Conservation (phyloP, 1,140 invertebrate species). For the Leguminivora glycinivorella region DNA sequence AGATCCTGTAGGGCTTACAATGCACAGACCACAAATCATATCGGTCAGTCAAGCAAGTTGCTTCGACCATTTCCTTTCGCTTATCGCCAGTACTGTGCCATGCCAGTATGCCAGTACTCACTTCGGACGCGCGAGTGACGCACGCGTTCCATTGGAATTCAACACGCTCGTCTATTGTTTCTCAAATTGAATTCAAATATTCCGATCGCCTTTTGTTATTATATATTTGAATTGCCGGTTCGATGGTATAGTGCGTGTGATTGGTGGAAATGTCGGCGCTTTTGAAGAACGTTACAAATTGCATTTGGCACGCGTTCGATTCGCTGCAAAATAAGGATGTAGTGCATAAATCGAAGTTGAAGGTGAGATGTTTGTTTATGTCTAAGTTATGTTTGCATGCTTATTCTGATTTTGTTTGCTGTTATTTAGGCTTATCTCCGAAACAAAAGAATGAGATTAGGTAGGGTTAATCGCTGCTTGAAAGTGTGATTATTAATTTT, state of each 20-base stretch:
- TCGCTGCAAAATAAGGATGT: slow-evolving; percentile 82
- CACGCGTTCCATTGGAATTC: slow-evolving; percentile 38
- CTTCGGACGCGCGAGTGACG: slow-evolving; percentile 48
- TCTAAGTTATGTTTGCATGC: background rate
- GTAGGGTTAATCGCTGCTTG: background rate
- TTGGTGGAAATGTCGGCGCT: slow-evolving; percentile 81
- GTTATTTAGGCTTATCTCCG: background rate
- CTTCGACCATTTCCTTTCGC: slow-evolving; percentile 49
- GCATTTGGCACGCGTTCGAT: slow-evolving; percentile 88
- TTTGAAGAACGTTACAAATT: slow-evolving; percentile 85
- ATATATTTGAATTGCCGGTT: slow-evolving; percentile 32
- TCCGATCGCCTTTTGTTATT: slow-evolving; percentile 28
- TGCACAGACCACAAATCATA: slow-evolving; percentile 11
- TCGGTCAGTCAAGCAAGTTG: slow-evolving; percentile 20
- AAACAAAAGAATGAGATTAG: too few species aligned
- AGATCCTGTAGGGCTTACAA: slow-evolving; percentile 17
- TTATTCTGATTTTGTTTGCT: background rate
- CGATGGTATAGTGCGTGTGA: slow-evolving; percentile 31
- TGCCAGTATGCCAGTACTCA: slow-evolving; percentile 38
- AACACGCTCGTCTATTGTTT: slow-evolving; percentile 18
- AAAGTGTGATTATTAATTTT: background rate
- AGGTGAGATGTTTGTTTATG: slow-evolving; percentile 74
- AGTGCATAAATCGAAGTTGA: slow-evolving; percentile 87
- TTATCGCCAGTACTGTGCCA: slow-evolving; percentile 43
- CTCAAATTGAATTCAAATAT: slow-evolving; percentile 29